phyloP scores from a whole-genome alignment of 2,888 invertebrate genomes.

The Tachina fera region DNA sequence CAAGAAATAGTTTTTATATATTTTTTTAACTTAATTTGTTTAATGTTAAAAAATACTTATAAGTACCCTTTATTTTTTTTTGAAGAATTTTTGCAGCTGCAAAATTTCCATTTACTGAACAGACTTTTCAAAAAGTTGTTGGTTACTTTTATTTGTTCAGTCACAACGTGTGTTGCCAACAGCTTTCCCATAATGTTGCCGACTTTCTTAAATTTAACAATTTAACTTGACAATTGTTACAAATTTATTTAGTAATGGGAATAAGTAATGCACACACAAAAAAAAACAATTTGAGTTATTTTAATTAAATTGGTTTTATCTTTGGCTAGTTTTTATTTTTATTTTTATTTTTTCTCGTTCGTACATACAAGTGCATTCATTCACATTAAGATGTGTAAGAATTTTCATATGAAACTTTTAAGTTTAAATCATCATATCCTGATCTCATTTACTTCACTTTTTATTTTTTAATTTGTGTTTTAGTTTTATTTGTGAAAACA shows the following conservation, averaged over 20 bases:
- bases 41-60: too few relatives aligned
- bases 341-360: background rate
- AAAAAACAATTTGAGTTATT: constrained; percentile 42
- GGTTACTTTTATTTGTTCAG: background rate
- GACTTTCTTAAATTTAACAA: background rate
- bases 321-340: background rate
- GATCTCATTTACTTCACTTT: constrained; percentile 42
- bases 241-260: constrained; percentile 24
- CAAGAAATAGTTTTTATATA: too few relatives aligned
- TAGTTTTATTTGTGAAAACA: constrained; percentile 46
- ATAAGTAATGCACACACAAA: background rate
- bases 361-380: constrained; percentile 28
- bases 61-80: too few relatives aligned
- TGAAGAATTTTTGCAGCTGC: too few relatives aligned
- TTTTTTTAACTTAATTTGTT: too few relatives aligned
- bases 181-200: constrained; percentile 9
- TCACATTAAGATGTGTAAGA: constrained; percentile 49
- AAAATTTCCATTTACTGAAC: too few relatives aligned
- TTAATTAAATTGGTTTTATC: constrained; percentile 63
- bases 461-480: constrained; percentile 29
- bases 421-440: constrained; percentile 62
- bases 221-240: constrained; percentile 36
- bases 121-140: background rate
- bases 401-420: constrained; percentile 58
- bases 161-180: constrained; percentile 13